Evolutionary conservation across 2,113 vertebrate genomes (phyloP).

Genomic region (Dascyllus trimaculatus): DNA sequence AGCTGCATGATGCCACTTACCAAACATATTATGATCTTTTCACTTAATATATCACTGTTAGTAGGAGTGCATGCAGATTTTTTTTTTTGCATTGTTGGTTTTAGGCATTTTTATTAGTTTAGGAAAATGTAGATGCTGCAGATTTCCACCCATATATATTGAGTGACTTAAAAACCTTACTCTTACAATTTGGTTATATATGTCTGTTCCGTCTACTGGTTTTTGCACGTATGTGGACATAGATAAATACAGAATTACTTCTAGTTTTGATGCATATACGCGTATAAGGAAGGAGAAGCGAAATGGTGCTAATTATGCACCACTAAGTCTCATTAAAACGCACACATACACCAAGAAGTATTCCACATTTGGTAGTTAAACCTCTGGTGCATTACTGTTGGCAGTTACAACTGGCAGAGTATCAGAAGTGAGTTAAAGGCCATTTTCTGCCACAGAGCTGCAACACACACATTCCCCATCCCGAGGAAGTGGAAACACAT

Average conservation of each 20-base stretch:
- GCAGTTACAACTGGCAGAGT: slow-evolving; percentile 34
- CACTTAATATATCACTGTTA: background rate
- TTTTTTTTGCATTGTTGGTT: background rate
- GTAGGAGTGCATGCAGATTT: background rate
- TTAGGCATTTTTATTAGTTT: background rate
- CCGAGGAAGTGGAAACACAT: slow-evolving; percentile 51
- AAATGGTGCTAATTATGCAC: slow-evolving; percentile 42
- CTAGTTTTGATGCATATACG: background rate
- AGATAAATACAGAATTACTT: slow-evolving; percentile 15
- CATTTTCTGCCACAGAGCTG: slow-evolving; percentile 55
- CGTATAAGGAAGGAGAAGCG: slow-evolving; percentile 1
- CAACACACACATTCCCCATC: slow-evolving; percentile 39
- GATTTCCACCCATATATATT: background rate
- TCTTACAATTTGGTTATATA: background rate
- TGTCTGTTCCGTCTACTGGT: background rate
- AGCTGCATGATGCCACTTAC: slow-evolving; percentile 18
- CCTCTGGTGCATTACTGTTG: slow-evolving; percentile 37
- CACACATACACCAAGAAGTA: background rate
- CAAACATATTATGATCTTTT: background rate
- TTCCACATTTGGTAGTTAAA: slow-evolving; percentile 30
- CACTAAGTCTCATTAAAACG: slow-evolving; percentile 33
- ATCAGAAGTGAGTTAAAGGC: slow-evolving; percentile 44
- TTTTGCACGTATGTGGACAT: background rate
- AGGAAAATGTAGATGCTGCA: background rate
- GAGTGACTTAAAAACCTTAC: background rate